Percentiles rank a stretch among this genome's conserved stretches.
phyloP scores from a whole-genome alignment of 2,797 vertebrate species.

The Rachycentron canadum region DNA sequence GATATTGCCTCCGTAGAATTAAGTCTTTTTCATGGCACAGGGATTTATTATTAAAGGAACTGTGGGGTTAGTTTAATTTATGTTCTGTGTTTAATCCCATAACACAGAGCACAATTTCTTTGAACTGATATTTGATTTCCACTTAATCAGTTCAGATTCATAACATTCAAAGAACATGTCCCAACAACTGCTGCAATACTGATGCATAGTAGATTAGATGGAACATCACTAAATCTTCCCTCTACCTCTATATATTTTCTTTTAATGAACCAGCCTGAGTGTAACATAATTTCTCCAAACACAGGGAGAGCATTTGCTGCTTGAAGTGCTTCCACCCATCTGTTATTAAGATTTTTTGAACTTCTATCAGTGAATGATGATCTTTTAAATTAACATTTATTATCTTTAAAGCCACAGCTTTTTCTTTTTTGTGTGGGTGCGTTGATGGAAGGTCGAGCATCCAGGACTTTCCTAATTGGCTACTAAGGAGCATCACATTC shows the following conservation, averaged over 20 bases:
- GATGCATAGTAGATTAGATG: slow-evolving; percentile 7
- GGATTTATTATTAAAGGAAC: slow-evolving; percentile 5
- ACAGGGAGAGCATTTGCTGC: neutral
- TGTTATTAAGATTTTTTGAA: slow-evolving; percentile 9
- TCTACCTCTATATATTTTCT: slow-evolving; percentile 13
- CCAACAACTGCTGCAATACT: slow-evolving; percentile 27
- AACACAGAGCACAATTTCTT: neutral
- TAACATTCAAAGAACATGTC: slow-evolving; percentile 5
- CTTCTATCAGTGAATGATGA: slow-evolving; percentile 32
- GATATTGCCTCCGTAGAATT: neutral
- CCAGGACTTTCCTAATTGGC: slow-evolving; percentile 16
- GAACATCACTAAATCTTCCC: slow-evolving; percentile 5
- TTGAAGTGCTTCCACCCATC: neutral
- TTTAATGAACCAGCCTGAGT: slow-evolving; percentile 8
- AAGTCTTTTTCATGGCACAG: neutral
- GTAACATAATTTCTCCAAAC: slow-evolving; percentile 12
- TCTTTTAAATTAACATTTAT: slow-evolving; percentile 34
- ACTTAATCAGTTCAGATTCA: slow-evolving; percentile 14
- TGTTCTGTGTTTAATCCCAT: neutral
- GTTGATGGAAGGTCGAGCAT: slow-evolving; percentile 38
- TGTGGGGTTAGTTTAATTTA: neutral
- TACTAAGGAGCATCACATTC: slow-evolving; percentile 14
- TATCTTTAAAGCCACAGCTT: neutral
- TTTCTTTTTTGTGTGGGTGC: too few relatives aligned
- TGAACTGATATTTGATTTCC: neutral